Base-by-base conservation (phyloP, 2,888 invertebrate species). In the Brachylomia viminalis region DNA sequence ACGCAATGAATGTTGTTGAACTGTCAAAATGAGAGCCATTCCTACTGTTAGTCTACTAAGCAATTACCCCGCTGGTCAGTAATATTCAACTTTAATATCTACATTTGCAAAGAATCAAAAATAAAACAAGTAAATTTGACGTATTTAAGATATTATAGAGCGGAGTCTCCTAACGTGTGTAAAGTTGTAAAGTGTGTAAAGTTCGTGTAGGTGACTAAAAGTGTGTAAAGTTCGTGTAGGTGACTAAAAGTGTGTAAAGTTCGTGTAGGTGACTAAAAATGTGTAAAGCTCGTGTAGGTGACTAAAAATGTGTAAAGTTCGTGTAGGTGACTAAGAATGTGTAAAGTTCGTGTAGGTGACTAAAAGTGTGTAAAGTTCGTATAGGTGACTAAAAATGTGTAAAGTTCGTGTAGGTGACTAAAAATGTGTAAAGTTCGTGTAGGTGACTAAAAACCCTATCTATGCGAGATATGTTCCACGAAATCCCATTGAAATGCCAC, bases 401-500 rank as follows among this genome's bases (percentile, higher is more conserved):
- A 33, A n/a, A 15, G 6, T n/a, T 30, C 17, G 27, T 4, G 17
- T 0, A 27, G 8, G 66, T 0, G 11, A 72, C 33, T n/a, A 70
- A 56, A 64, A 33, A 47, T 15, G 8, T 20, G 15, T 13, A 33
- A n/a, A 15, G 6, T n/a, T 30, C 17, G 27, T 4, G 17, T 0
- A 27, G 8, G 66, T 0, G 11, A 72, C 33, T n/a, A 54, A 59
- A 67, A 69, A 54, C 0, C 0, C 64, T 49, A 74, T 56, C 23
- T 49, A 33, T 49, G 8, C 49, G 27, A 52, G 30, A 61, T 61
- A 61, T 45, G 65, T 70, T 69, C 27, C 27, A 56, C 23, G 27
- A 65, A 75, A 80, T 75, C 23, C 65, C 20, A 49, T 54, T 54
- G 75, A 75, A 66, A 59, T 56, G 11, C 38, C 38, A 64, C 56